Conservation (phyloP, 2,113 vertebrate species). For the Chionomys nivalis region DNA sequence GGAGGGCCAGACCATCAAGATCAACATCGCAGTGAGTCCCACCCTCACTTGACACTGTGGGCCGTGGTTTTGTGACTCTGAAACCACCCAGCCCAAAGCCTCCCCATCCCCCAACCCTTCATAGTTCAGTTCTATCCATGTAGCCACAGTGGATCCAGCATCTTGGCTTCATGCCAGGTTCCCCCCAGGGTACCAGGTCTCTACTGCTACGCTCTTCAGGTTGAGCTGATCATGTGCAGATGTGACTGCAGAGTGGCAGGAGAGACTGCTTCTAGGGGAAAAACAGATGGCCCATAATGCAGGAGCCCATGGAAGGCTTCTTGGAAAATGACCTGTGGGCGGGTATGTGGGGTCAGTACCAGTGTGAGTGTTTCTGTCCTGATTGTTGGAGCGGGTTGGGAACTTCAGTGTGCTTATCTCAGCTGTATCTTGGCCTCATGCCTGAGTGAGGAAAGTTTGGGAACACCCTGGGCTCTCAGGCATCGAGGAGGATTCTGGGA, state of each 20-base stretch:
- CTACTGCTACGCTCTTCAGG: not conserved
- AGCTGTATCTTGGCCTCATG: not conserved
- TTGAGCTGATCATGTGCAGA: not conserved
- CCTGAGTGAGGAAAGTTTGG: not conserved
- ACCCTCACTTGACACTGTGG: not conserved
- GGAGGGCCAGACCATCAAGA: constrained; percentile 98
- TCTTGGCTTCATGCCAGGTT: not conserved
- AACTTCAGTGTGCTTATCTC: not conserved
- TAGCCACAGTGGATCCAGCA: not conserved
- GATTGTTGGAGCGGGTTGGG: not conserved
- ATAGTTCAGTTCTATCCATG: not conserved
- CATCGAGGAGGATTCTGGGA: fast-evolving
- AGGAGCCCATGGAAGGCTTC: not conserved
- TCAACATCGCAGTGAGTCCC: constrained; percentile 94
- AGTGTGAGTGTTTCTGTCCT: not conserved
- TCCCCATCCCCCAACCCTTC: fast-evolving
- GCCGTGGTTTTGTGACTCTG: not conserved
- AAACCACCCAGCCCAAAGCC: not conserved
- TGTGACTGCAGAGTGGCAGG: not conserved
- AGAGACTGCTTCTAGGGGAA: not conserved
- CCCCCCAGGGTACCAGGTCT: fast-evolving
- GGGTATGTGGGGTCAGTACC: not conserved
- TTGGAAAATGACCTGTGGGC: not conserved
- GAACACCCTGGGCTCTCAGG: not conserved
- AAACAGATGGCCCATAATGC: not conserved